Evolutionary conservation across 2,888 invertebrate species (phyloP), one percentile per base, ranked within the genome.

Genomic region (Pycnomerus fuliginosus): DNA sequence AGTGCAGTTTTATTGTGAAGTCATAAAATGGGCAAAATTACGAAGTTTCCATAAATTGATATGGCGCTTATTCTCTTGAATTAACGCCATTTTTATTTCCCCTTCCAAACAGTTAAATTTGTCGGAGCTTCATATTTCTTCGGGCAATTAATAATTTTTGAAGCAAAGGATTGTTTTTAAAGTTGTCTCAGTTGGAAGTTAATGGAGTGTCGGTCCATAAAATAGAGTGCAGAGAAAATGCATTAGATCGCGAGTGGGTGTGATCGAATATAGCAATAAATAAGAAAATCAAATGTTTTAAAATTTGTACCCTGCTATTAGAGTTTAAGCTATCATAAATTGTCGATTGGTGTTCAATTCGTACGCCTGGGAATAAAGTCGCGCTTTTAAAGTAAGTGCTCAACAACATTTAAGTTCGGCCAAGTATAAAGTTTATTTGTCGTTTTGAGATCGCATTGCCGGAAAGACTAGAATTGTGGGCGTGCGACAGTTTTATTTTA

Each of bases 351-450:
- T 58, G 68, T 64, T 62, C 67, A 63, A 67, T 66, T 54, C 51
- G 57, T 59, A 50, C 60, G 61, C 61, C 48, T 60, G 64, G 64
- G 64, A 62, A 59, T 64, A 54, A 56, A 55, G 45, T 51, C 50
- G 57, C 53, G 61, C 62, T 64, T 65, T 69, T 67, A 69, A 55
- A 65, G 61, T 68, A 70, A 69, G 69, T 69, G 69, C 69, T 60
- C 49, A 55, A 58, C 60, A 58, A 60, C 67, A 64, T 69, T 67
- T 60, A 58, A 63, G 60, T 55, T 60, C 68, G 65, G 58, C 62
- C 63, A 63, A 65, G 68, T 68, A 65, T 67, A 61, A 68, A 70
- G 66, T 69, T 69, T 70, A 69, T 71, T 69, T 68, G 68, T 64
- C 69, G 67, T 63, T 63, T 66, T 55, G 48, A 59, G 52, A 58